These are phyloP conservation scores for Melanocharis versteri DNA, from an alignment of 2,113 vertebrate genomes.

Conservation along the genomic window DNA sequence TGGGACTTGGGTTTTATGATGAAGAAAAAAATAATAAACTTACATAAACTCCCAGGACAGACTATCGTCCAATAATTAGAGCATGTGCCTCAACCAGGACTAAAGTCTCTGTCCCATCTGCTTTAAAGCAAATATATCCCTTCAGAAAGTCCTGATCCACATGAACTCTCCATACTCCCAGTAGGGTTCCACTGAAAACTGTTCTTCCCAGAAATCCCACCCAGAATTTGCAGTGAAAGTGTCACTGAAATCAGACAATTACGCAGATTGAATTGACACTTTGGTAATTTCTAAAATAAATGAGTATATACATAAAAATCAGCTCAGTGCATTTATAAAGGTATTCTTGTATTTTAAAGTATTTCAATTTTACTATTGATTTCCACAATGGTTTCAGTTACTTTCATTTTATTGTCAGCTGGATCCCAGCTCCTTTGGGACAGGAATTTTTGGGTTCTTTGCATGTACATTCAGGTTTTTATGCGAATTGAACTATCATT, in stretches of 20 bases:
- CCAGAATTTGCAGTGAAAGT: background rate
- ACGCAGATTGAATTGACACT: background rate
- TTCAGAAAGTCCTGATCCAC: no score
- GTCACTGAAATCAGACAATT: background rate
- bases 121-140: background rate
- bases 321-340: background rate
- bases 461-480: rapidly evolving
- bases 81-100: background rate
- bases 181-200: background rate
- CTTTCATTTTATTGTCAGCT: background rate
- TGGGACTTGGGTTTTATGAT: background rate
- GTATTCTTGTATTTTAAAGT: background rate
- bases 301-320: background rate
- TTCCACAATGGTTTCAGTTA: background rate
- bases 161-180: background rate
- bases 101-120: background rate
- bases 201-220: background rate
- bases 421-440: background rate
- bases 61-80: background rate
- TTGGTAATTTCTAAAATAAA: background rate
- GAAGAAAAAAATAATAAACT: background rate
- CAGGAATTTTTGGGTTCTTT: background rate
- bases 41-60: background rate
- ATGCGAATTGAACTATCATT: background rate
- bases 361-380: background rate